Evolutionary conservation across 2,888 invertebrate genomes (phyloP), one percentile per base, ranked within the genome.

Genomic region (Drosophila longiperda): DNA sequence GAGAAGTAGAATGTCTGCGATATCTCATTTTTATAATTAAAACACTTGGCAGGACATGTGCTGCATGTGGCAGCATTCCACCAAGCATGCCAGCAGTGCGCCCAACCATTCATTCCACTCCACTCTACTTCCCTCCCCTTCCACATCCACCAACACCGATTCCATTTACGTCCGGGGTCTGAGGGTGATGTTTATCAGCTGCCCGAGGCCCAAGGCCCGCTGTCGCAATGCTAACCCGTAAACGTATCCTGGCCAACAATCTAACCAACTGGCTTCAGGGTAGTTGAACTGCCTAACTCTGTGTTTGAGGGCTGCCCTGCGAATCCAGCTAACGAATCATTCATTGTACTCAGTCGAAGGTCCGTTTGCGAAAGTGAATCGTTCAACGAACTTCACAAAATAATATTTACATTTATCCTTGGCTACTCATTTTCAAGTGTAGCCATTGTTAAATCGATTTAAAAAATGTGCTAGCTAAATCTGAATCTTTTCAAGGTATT

Each of bases 1-100:
- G 9, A 40, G 42, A 63, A 65, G 49, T n/a, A 62, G 59, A n/a
- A 66, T 67, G 78, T 68, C 70, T 78, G 77, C 82, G 85, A 89
- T 85, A 89, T 85, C 85, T 89, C 85, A 85, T 85, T 85, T 89
- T 89, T 85, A 85, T 87, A 87, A 87, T 87, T 87, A 87, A 87
- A 87, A 87, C 90, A 86, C 89, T 87, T 88, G 90, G 90, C 78
- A 83, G 88, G 83, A 90, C 90, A 85, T 87, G 88, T 90, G 88
- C 78, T 70, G 75, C 75, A 73, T 59, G 71, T 59, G 73, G 73
- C 77, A 85, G 88, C 78, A 84, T 84, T 84, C 84, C 88, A 61
- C 64, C 63, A 71, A 73, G 55, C 73, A 85, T 85, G 71, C 84
- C 87, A 76, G 67, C 76, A 80, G 71, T 75, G 75, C 87, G 81